These are phyloP conservation scores for Tiphia femorata DNA, from an alignment of 2,888 invertebrate genomes.

Conservation along the genomic window DNA sequence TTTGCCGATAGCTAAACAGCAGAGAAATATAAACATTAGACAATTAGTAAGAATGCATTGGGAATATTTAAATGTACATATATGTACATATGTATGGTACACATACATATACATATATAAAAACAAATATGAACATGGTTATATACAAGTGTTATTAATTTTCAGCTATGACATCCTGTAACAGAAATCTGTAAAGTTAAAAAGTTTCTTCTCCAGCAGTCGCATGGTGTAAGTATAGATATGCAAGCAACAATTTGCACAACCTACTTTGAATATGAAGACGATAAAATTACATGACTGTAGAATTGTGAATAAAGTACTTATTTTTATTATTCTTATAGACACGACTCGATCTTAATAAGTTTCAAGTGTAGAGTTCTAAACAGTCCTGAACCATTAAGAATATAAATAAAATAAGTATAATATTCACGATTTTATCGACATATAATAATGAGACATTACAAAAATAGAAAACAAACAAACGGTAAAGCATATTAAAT, in stretches of 20 bases:
- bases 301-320: too few relatives aligned
- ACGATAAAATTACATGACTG: too few relatives aligned
- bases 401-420: too few relatives aligned
- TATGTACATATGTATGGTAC: neutral
- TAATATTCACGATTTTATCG: too few relatives aligned
- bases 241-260: too few relatives aligned
- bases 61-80: constrained; percentile 23
- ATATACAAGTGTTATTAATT: constrained; percentile 25
- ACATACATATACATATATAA: constrained; percentile 64
- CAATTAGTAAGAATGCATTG: constrained; percentile 51
- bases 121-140: constrained; percentile 18
- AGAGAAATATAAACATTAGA: constrained; percentile 69
- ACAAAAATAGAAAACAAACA: constrained; percentile 7
- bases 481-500: neutral
- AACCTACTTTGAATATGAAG: too few relatives aligned
- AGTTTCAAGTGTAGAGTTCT: too few relatives aligned
- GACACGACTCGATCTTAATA: too few relatives aligned
- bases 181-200: constrained; percentile 62
- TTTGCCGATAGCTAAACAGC: constrained; percentile 91
- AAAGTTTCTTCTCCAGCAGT: constrained; percentile 19
- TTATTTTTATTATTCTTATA: too few relatives aligned
- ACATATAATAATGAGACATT: neutral
- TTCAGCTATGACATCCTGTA: constrained; percentile 58
- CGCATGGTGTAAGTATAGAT: too few relatives aligned
- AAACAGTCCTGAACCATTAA: too few relatives aligned